phyloP scores from a whole-genome alignment of 92 coral and sea anemone species.

The Virgularia gustaviana region DNA sequence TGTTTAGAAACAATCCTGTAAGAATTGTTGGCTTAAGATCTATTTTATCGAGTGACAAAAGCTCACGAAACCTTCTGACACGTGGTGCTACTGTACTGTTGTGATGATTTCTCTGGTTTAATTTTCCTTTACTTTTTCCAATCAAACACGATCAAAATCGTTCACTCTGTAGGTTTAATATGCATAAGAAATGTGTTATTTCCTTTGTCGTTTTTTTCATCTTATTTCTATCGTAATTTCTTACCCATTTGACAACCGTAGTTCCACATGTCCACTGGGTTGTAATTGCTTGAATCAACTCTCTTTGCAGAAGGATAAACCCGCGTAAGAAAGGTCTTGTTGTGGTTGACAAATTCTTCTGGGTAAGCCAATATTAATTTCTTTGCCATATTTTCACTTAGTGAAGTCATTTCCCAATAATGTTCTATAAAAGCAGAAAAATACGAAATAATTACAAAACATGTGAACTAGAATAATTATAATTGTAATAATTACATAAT shows the following conservation, averaged over 20 bases:
- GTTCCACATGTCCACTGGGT: constrained; percentile 98
- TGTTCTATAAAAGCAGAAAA: constrained; percentile 60
- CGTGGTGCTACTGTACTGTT: no score
- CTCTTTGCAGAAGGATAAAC: constrained; percentile 89
- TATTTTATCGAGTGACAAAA: no score
- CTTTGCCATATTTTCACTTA: constrained; percentile 81
- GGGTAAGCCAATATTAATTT: constrained; percentile 67
- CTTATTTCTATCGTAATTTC: no score
- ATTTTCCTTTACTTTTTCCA: no score
- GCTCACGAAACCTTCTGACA: no score
- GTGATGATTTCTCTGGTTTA: no score
- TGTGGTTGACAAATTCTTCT: constrained; percentile 88
- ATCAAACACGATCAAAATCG: no score
- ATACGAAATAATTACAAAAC: background rate
- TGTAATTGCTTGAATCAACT: constrained; percentile 87
- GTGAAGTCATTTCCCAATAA: constrained; percentile 95
- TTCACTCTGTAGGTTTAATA: no score
- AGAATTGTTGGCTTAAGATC: no score
- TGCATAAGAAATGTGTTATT: no score
- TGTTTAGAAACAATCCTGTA: no score
- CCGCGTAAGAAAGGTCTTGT: constrained; percentile 81
- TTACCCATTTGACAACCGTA: constrained; percentile 97
- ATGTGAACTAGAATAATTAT: background rate
- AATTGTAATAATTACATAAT: background rate
- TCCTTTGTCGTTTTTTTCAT: no score